Percentiles rank a stretch among this genome's conserved stretches.
These are phyloP conservation scores for Cairina moschata DNA, from an alignment of 2,113 vertebrate species.

Conservation along the genomic window DNA sequence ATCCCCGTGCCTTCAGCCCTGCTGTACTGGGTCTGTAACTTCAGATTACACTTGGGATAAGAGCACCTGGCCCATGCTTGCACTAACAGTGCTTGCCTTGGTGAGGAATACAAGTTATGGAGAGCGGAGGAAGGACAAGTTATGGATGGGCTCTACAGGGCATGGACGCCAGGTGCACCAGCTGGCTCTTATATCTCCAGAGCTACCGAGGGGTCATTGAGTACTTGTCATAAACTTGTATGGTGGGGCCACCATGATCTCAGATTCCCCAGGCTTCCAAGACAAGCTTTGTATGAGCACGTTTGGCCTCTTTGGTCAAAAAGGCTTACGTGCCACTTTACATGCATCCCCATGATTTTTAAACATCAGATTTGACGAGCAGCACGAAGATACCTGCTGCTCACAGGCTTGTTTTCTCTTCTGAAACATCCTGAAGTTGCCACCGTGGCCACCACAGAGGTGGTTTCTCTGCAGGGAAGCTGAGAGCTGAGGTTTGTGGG, in stretches of 20 bases:
- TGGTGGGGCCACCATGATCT: fast-evolving
- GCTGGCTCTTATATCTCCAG: background rate
- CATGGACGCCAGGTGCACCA: background rate
- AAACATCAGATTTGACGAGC: background rate
- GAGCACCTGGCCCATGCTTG: background rate
- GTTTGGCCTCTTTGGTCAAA: background rate
- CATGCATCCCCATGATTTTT: background rate
- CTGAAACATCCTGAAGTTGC: background rate
- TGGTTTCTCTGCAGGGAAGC: background rate
- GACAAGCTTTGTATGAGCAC: background rate
- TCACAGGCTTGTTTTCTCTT: background rate
- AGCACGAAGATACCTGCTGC: background rate
- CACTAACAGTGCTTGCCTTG: background rate
- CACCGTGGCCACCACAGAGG: fast-evolving
- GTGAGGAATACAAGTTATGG: background rate
- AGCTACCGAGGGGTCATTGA: background rate
- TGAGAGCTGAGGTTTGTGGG: background rate
- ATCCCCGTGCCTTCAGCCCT: background rate
- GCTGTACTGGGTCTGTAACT: background rate
- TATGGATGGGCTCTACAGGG: background rate
- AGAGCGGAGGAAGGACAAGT: background rate
- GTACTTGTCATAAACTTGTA: background rate
- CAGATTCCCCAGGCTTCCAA: background rate
- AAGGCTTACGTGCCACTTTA: background rate
- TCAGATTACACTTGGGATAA: background rate